Evolutionary conservation across 2,113 vertebrate species (phyloP), one percentile per base, ranked within the genome.

Genomic region (Pycnonotus jocosus): DNA sequence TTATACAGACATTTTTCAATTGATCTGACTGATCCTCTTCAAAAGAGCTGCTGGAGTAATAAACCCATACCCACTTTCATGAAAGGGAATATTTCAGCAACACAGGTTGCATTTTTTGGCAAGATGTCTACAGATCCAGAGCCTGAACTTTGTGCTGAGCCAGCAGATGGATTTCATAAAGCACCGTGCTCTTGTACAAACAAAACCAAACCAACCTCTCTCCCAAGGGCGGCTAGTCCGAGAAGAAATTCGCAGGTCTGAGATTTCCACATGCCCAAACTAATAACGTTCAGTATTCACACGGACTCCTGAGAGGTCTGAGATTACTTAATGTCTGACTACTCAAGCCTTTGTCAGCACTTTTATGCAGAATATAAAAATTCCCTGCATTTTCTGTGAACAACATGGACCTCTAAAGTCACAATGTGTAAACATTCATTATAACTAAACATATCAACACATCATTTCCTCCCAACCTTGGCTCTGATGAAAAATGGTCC

Each of bases 41-140:
- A 89, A 91, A 95, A 92, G 86, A 78, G 71, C 23, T 72, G 54
- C 70, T 45, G 25, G 18, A 93, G 22, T 47, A 81, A 78, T 61
- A 84, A 93, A 81, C 65, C 19, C n/a, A 61, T 38, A 85, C 16
- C 24, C 37, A 47, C 35, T 20, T 79, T 35, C 69, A 95, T 87
- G 73, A 96, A 92, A 91, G 54, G 74, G 89, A 95, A 64, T 95
- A 89, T 84, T 93, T 91, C 66, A 91, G 73, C 69, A 95, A 69
- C 48, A 85, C 28, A 22, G 53, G 57, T 37, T 91, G 48, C 31
- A 38, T 48, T 79, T 89, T 70, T 86, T 76, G 78, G 89, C 61
- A 71, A 17, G 40, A 35, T 30, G 3, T 53, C 65, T 72, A 7
- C 21, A 50, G 27, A 80, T 30, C 31, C 62, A 72, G 58, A 72